Percentiles rank a stretch among this genome's conserved stretches.
Evolutionary conservation across 2,797 vertebrate species (phyloP).

Genomic region (Mionectes olivaceus): DNA sequence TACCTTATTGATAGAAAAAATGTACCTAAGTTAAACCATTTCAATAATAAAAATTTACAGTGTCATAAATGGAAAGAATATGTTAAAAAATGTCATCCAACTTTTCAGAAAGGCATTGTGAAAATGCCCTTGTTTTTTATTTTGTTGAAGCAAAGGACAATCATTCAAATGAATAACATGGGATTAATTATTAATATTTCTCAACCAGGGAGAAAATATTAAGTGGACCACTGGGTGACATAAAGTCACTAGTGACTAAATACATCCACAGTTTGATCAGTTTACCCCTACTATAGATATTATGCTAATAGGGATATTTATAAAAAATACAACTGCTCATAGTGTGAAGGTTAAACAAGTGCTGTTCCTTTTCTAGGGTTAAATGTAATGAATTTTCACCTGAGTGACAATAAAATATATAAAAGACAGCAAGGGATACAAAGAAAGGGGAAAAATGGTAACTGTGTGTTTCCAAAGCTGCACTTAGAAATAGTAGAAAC

Average conservation of each 20-base stretch:
- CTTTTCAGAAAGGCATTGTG: background rate
- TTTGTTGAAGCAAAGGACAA: background rate
- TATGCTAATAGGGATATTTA: background rate
- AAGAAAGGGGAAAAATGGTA: rapidly evolving
- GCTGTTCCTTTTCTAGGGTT: background rate
- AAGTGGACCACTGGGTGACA: background rate
- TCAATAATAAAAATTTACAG: background rate
- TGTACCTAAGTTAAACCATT: background rate
- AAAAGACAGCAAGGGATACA: background rate
- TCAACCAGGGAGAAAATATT: background rate
- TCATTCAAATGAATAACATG: background rate
- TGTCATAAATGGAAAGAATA: background rate
- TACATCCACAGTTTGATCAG: background rate
- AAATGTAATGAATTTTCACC: background rate
- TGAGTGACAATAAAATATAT: background rate
- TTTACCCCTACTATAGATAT: background rate
- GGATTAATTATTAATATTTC: background rate
- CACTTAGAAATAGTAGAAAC: background rate
- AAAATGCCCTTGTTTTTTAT: background rate
- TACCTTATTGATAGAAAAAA: background rate
- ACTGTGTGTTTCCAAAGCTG: background rate
- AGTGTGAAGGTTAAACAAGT: background rate
- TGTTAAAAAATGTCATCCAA: background rate
- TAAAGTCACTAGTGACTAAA: background rate
- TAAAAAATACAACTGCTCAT: background rate